Percentiles rank a stretch among this genome's conserved stretches.
phyloP scores from a whole-genome alignment of 37 sponge, comb jelly and placozoan species.

The Agelas oroides region DNA sequence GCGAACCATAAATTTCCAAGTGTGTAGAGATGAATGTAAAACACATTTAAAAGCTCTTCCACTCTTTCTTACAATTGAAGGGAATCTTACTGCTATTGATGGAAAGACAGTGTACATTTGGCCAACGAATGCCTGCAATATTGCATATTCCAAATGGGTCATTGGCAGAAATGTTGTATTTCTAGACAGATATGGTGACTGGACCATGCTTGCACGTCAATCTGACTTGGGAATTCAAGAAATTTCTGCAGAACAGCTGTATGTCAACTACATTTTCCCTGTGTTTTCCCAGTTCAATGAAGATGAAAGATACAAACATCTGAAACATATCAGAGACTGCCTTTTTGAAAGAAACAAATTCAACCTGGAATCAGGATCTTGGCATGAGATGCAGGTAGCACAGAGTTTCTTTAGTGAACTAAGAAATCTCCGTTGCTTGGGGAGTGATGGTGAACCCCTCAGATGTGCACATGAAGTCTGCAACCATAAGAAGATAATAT shows the following conservation, averaged over 20 bases:
- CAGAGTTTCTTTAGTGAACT: conserved; percentile 10
- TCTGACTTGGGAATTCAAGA: not conserved
- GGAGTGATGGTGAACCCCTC: conserved; percentile 18
- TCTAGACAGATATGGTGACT: conserved; percentile 23
- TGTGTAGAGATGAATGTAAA: not conserved
- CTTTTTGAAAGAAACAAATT: not conserved
- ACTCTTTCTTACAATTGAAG: conserved; percentile 47
- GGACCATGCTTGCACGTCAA: conserved; percentile 24
- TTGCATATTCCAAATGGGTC: conserved; percentile 39
- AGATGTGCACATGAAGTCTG: conserved; percentile 20
- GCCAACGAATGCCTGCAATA: conserved; percentile 11
- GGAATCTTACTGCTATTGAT: not conserved
- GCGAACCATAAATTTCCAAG: conserved; percentile 12
- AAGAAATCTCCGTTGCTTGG: conserved; percentile 33
- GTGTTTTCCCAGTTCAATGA: conserved; percentile 32
- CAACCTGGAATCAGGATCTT: not conserved
- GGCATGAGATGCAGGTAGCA: not conserved
- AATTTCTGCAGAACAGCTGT: conserved; percentile 29
- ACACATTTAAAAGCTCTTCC: conserved; percentile 37
- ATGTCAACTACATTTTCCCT: conserved; percentile 45
- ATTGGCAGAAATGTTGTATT: conserved; percentile 21
- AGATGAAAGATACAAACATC: conserved; percentile 43
- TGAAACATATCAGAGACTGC: conserved; percentile 50
- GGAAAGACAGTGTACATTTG: conserved; percentile 40
- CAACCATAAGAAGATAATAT: conserved; percentile 27